Evolutionary conservation across 2,797 vertebrate species (phyloP).

Genomic region (Scarus forsteni): DNA sequence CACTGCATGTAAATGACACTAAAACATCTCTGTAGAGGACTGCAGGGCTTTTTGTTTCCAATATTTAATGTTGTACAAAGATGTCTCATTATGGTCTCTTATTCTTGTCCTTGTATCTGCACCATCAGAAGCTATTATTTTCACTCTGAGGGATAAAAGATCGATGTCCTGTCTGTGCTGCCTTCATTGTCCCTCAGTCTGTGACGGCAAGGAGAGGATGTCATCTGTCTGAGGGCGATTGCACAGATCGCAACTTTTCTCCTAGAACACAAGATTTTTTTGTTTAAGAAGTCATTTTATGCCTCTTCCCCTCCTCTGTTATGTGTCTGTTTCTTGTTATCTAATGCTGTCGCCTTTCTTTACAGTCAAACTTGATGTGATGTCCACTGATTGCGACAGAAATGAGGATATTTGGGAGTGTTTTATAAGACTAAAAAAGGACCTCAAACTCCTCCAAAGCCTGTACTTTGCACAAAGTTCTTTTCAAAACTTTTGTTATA

Average conservation of each 20-base stretch:
- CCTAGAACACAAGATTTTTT: neutral
- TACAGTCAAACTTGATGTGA: neutral
- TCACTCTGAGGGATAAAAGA: neutral
- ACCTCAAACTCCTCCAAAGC: neutral
- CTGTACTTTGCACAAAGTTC: neutral
- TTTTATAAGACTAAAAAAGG: neutral
- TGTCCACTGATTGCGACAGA: neutral
- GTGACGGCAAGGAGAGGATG: neutral
- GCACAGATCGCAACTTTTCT: neutral
- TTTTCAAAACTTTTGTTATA: neutral
- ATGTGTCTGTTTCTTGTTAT: slow-evolving; percentile 4
- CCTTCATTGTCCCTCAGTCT: slow-evolving; percentile 20
- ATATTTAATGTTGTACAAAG: slow-evolving; percentile 60
- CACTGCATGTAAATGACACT: slow-evolving; percentile 43
- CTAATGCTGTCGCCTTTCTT: neutral
- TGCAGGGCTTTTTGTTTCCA: slow-evolving; percentile 48
- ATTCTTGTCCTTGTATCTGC: slow-evolving; percentile 23
- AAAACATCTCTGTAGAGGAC: slow-evolving; percentile 17
- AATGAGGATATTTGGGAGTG: neutral
- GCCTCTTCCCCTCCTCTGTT: slow-evolving; percentile 14
- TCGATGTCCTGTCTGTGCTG: slow-evolving; percentile 17
- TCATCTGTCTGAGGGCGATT: too few species aligned
- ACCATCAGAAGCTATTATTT: slow-evolving; percentile 36
- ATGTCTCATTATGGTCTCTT: slow-evolving; percentile 22
- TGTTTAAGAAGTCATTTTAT: slow-evolving; percentile 10